These are phyloP conservation scores for Ophion costatus DNA, from an alignment of 2,888 invertebrate species.

Conservation along the genomic window DNA sequence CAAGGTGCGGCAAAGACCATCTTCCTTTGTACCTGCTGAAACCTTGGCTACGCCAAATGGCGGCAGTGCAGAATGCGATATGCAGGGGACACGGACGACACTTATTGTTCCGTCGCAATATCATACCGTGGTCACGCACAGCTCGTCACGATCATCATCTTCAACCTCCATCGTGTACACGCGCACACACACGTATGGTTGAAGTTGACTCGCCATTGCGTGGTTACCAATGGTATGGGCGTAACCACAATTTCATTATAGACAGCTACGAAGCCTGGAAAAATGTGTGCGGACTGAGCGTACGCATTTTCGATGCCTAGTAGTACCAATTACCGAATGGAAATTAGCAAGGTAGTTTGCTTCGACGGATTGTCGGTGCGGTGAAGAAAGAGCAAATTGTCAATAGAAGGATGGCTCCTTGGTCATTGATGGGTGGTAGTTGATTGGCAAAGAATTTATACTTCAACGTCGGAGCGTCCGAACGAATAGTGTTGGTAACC, in stretches of 20 bases:
- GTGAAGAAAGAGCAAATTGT: not conserved
- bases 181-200: not conserved
- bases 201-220: conserved; percentile 1
- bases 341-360: conserved; percentile 33
- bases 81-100: conserved; percentile 20
- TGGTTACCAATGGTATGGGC: conserved; percentile 25
- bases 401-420: conserved; percentile 7
- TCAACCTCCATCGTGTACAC: conserved; percentile 37
- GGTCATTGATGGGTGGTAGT: not conserved
- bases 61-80: conserved; percentile 3
- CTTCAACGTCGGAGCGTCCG: not conserved
- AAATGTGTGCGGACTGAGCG: not conserved
- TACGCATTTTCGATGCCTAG: not conserved
- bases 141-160: conserved; percentile 62
- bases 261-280: conserved; percentile 14
- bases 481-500: not conserved
- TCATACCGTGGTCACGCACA: conserved; percentile 65
- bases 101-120: conserved; percentile 54
- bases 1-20: conserved; percentile 49
- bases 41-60: conserved; percentile 10
- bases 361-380: not conserved
- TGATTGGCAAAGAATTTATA: conserved; percentile 8
- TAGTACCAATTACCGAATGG: conserved; percentile 45
- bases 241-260: conserved; percentile 56
- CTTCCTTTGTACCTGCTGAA: conserved; percentile 7